phyloP scores from a whole-genome alignment of 2,113 vertebrate species.

The Oncorhynchus keta region DNA sequence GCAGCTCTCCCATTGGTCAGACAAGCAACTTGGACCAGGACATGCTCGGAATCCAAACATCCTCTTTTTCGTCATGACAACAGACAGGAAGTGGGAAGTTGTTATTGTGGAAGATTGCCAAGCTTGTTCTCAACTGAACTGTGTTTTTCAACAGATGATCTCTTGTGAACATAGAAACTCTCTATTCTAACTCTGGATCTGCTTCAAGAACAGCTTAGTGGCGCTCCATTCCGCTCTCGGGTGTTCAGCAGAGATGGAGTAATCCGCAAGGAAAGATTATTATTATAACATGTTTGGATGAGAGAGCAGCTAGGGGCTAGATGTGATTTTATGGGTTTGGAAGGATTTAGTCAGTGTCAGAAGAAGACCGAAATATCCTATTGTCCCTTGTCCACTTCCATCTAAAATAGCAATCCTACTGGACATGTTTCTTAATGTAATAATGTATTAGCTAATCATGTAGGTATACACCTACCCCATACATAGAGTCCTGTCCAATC shows the following conservation, averaged over 20 bases:
- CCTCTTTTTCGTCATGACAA: slow-evolving; percentile 51
- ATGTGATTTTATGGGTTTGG: not conserved
- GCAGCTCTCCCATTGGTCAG: slow-evolving; percentile 55
- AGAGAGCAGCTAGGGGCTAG: not conserved
- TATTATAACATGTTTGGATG: slow-evolving; percentile 46
- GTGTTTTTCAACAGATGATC: slow-evolving; percentile 39
- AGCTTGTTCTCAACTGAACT: not conserved
- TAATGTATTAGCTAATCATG: too few species aligned
- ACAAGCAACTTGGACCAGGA: not conserved
- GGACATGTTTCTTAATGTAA: too few species aligned
- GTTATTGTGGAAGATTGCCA: slow-evolving; percentile 37
- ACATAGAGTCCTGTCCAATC: too few species aligned
- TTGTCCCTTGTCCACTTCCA: too few species aligned
- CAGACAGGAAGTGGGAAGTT: slow-evolving; percentile 65
- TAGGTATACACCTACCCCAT: too few species aligned
- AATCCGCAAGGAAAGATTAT: slow-evolving; percentile 59
- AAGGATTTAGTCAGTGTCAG: slow-evolving; percentile 7
- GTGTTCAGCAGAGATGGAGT: slow-evolving; percentile 28
- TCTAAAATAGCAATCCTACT: too few species aligned
- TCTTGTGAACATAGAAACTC: slow-evolving; percentile 12
- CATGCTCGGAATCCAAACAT: slow-evolving; percentile 37
- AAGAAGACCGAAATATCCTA: not conserved
- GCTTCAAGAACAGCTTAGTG: slow-evolving; percentile 37
- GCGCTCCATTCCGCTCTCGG: not conserved
- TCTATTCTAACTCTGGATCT: slow-evolving; percentile 1